These are phyloP conservation scores for Sebastes cheni DNA, from an alignment of 2,797 vertebrate genomes.

Conservation along the genomic window DNA sequence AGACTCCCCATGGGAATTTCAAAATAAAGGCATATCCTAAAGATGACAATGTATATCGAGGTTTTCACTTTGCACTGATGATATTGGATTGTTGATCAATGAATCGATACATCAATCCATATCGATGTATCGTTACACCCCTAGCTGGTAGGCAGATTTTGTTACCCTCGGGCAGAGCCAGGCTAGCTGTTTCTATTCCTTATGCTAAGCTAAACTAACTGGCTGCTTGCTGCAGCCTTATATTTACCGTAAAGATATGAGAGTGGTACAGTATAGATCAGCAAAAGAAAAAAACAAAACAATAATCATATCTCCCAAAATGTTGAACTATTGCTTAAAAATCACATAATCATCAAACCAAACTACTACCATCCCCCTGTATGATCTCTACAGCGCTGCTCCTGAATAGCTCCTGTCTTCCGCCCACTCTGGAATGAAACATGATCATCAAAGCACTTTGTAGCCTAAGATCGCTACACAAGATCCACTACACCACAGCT, in stretches of 20 bases:
- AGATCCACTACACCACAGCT: conserved; percentile 11
- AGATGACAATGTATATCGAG: rapidly evolving
- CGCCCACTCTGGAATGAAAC: conserved; percentile 13
- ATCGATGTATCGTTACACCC: no score
- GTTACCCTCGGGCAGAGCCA: background rate
- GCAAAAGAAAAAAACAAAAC: background rate
- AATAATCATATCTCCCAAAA: background rate
- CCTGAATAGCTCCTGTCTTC: background rate
- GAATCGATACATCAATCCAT: no score
- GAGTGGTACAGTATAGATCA: background rate
- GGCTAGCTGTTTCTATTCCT: background rate
- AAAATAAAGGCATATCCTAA: no score
- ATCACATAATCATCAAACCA: background rate
- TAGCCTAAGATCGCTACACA: background rate
- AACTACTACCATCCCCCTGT: background rate
- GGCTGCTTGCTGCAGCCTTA: background rate
- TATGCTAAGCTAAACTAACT: background rate
- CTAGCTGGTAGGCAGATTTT: no score
- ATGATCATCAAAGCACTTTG: conserved; percentile 16
- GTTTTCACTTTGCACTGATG: rapidly evolving
- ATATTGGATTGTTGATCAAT: no score
- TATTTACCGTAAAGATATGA: background rate
- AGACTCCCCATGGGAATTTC: rapidly evolving
- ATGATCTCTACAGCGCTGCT: background rate
- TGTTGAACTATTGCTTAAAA: background rate